A percentile compares a stretch with the other conserved stretches of the same genome.
Conservation (phyloP, 1,140 invertebrate genomes). For the Caenorhabditis inopinata region DNA sequence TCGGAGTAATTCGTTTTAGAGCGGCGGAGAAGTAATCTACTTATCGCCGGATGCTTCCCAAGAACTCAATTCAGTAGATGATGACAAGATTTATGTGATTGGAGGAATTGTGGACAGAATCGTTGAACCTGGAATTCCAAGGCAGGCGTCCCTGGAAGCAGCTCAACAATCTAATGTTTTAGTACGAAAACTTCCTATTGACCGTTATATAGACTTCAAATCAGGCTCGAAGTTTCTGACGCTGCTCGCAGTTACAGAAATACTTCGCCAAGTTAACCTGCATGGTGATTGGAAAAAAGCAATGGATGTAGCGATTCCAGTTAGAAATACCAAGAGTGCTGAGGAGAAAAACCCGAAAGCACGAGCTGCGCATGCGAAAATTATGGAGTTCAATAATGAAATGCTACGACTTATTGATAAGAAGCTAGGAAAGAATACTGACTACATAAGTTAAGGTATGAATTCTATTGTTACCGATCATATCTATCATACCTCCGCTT, state of each 20-base stretch:
- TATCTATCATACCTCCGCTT: no score
- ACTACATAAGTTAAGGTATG: background rate
- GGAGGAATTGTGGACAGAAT: slow-evolving; percentile 58
- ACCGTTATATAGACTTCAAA: slow-evolving; percentile 48
- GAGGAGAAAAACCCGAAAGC: slow-evolving; percentile 45
- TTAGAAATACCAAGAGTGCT: slow-evolving; percentile 33
- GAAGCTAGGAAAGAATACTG: background rate
- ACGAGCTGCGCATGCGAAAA: background rate
- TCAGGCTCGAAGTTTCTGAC: slow-evolving; percentile 52
- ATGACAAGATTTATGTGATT: slow-evolving; percentile 49
- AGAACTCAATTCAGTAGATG: slow-evolving; percentile 42
- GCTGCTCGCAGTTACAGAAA: slow-evolving; percentile 48
- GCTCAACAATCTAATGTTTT: slow-evolving; percentile 45
- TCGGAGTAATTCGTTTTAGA: no score
- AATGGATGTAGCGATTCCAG: slow-evolving; percentile 47
- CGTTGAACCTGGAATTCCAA: slow-evolving; percentile 49
- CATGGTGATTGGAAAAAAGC: slow-evolving; percentile 46
- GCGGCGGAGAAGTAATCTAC: slow-evolving; percentile 41
- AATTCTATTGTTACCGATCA: background rate
- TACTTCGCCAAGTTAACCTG: slow-evolving; percentile 46
- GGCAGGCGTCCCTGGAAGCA: slow-evolving; percentile 43
- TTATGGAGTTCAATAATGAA: slow-evolving; percentile 33
- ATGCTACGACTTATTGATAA: background rate
- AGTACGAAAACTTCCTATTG: slow-evolving; percentile 45
- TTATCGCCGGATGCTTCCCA: slow-evolving; percentile 52